phyloP scores from a whole-genome alignment of 2,888 invertebrate species.

The Rhogogaster chlorosoma region DNA sequence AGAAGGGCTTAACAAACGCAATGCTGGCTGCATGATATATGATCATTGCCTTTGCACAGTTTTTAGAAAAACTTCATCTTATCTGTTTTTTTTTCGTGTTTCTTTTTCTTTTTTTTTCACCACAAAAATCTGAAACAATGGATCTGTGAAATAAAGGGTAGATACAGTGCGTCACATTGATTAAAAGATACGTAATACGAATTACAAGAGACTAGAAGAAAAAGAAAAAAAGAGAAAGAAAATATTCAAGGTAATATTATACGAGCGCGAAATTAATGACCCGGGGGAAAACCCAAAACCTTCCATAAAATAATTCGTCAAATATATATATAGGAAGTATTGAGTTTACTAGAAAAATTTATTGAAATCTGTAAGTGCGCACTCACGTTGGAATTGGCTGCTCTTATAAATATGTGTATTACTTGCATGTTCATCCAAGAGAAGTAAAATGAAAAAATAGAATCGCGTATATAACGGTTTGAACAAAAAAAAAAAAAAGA shows the following conservation, averaged over 20 bases:
- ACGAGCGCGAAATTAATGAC: background rate
- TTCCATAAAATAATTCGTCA: background rate
- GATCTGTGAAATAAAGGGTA: slow-evolving; percentile 7
- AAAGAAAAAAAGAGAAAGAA: background rate
- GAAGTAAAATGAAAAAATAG: background rate
- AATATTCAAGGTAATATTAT: background rate
- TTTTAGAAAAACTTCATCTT: background rate
- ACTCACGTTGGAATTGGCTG: background rate
- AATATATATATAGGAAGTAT: background rate
- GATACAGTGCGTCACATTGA: background rate
- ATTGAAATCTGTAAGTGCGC: slow-evolving; percentile 6
- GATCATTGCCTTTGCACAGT: slow-evolving; percentile 18
- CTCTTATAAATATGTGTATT: background rate
- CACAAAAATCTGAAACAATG: slow-evolving; percentile 41
- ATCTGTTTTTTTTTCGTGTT: background rate
- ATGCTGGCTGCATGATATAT: background rate
- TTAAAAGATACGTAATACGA: slow-evolving; percentile 17
- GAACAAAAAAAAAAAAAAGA: background rate
- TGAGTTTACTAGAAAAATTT: background rate
- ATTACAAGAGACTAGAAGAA: background rate
- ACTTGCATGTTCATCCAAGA: background rate
- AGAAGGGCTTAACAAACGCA: background rate
- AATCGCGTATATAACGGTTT: background rate
- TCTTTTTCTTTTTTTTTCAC: background rate
- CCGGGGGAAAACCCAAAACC: background rate